Base-by-base conservation (phyloP, 2,888 invertebrate species). In the Cordylochernes scorpioides region DNA sequence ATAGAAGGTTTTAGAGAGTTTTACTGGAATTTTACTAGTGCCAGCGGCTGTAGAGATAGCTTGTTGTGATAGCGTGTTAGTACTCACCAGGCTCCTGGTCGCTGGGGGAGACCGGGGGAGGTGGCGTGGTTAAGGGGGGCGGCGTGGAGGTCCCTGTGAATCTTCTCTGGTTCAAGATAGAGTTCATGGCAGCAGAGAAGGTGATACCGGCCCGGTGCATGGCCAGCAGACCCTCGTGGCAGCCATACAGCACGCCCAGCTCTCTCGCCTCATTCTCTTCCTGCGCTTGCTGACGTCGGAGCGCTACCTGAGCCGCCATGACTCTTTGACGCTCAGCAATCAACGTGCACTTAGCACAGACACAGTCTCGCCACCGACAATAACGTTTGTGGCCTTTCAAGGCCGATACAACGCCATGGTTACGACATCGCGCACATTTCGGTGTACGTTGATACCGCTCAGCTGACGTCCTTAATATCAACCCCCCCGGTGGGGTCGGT, bases 221-320 rank as follows among this genome's bases (percentile, higher is more conserved):
- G 25, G 40, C 42, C 25, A 40, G 29, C 14, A 43, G 29, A 15
- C 45, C 43, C n/a, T 44, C 64, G 8, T 66, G 63, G 16, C 70
- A 68, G 50, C 73, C 53, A 40, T 62, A 78, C 33, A 88, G 63
- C 43, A 86, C 62, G 36, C 88, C 86, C 53, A 94, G 55, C 49
- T 91, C 88, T 46, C 84, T 64, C 2, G 86, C 91, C 57, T 94
- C 91, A 55, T 78, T 86, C 57, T 91, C 91, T 53, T 91, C 91
- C 52, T 91, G 91, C 2, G 88, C 88, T 33, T 56, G 28, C 51
- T 43, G 41, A 49, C 56, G 17, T 50, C 49, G 33, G 50, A 56
- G 44, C 30, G 55, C 54, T 24, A 77, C 75, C 66, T 82, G 80
- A 29, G 91, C 91, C 12, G 91, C 91, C 91, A 94, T 94, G 35